Conservation (phyloP, 2,113 vertebrate genomes). For the Melanerpes aurifrons region DNA sequence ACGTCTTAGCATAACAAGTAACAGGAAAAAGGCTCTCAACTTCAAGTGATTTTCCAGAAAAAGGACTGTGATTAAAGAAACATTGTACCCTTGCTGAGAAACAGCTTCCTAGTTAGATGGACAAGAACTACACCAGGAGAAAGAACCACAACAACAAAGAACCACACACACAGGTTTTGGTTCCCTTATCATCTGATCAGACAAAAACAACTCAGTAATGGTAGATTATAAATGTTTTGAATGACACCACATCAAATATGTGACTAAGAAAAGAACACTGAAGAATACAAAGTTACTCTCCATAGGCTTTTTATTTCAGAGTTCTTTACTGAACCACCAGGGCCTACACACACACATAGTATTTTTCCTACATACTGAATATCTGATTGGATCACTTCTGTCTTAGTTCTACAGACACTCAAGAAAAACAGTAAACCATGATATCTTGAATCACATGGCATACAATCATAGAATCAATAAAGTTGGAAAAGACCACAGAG, state of each 20-base stretch:
- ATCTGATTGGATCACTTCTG: neutral
- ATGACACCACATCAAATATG: neutral
- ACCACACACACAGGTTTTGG: neutral
- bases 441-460: no score
- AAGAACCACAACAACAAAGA: neutral
- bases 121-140: neutral
- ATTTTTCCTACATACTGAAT: neutral
- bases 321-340: neutral
- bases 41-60: neutral
- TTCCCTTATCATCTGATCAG: neutral
- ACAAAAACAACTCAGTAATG: neutral
- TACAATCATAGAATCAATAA: no score
- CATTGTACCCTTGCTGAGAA: neutral
- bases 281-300: neutral
- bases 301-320: neutral
- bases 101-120: neutral
- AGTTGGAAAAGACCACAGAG: no score
- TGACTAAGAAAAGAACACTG: neutral
- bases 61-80: neutral
- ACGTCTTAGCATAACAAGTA: neutral
- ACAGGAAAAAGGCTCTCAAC: neutral
- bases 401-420: neutral
- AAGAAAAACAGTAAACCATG: neutral
- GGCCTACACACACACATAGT: rapidly evolving
- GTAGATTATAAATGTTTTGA: neutral